Conservation (phyloP, 2,888 invertebrate species). For the Phasia obesa region DNA sequence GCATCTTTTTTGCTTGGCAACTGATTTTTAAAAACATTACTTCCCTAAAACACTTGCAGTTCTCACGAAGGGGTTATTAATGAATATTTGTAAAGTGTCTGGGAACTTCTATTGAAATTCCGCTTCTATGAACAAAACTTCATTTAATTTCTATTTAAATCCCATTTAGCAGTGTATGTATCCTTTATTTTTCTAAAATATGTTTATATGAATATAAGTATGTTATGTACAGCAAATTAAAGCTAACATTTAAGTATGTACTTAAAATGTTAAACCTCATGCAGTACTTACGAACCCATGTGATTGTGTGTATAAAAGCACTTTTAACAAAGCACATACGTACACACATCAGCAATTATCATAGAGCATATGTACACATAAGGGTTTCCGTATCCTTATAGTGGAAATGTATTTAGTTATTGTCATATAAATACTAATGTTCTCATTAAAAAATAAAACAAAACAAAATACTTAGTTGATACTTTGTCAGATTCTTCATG, state of each 20-base stretch:
- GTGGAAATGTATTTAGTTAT: constrained; percentile 4
- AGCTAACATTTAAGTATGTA: constrained; percentile 54
- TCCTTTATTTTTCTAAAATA: neutral
- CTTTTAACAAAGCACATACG: constrained; percentile 11
- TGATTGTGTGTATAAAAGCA: constrained; percentile 44
- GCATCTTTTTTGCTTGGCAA: no score
- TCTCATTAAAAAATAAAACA: no score
- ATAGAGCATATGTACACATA: neutral
- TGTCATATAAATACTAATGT: no score
- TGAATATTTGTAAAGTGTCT: constrained; percentile 16
- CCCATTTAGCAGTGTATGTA: constrained; percentile 18
- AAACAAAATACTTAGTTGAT: constrained; percentile 45
- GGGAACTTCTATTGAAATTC: constrained; percentile 12
- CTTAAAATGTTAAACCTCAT: constrained; percentile 63
- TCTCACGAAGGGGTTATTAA: neutral
- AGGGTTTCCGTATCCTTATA: neutral
- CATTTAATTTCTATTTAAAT: constrained; percentile 23
- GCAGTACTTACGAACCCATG: constrained; percentile 57
- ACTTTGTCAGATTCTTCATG: constrained; percentile 38
- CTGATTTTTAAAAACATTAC: neutral
- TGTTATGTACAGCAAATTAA: constrained; percentile 24
- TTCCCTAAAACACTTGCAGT: no score
- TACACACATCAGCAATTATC: neutral
- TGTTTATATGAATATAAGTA: neutral
- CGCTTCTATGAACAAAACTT: neutral